phyloP scores from a whole-genome alignment of 2,888 invertebrate species.

The Diploptera punctata region DNA sequence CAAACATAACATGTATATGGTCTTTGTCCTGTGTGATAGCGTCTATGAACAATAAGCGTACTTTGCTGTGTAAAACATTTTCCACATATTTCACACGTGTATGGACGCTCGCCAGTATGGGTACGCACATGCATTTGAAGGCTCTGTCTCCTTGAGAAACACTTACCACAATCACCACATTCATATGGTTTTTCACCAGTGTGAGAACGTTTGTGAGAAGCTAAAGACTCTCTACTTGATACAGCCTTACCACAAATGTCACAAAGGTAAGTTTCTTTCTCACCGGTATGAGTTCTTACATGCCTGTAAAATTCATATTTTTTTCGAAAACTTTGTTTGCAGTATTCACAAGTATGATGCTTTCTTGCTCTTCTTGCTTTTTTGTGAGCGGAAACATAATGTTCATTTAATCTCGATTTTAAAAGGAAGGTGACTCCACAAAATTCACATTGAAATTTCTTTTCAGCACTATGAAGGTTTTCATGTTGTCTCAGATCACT shows the following conservation, averaged over 20 bases:
- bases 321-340: slow-evolving; percentile 27
- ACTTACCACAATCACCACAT: slow-evolving; percentile 45
- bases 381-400: not conserved
- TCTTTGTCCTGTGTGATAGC: slow-evolving; percentile 55
- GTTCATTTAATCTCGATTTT: not conserved
- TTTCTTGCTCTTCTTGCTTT: no score
- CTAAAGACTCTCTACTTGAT: slow-evolving; percentile 7
- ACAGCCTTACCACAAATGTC: slow-evolving; percentile 24
- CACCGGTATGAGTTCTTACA: not conserved
- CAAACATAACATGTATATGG: slow-evolving; percentile 32
- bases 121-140: slow-evolving; percentile 47
- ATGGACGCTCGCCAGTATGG: slow-evolving; percentile 60
- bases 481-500: not conserved
- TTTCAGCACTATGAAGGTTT: slow-evolving; percentile 1
- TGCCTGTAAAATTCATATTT: not conserved
- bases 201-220: slow-evolving; percentile 26
- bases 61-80: slow-evolving; percentile 61
- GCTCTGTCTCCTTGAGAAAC: slow-evolving; percentile 20
- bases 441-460: slow-evolving; percentile 9
- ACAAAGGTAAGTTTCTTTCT: slow-evolving; percentile 14
- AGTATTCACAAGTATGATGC: slow-evolving; percentile 30
- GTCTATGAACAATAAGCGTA: slow-evolving; percentile 59
- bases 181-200: slow-evolving; percentile 28
- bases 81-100: slow-evolving; percentile 58
- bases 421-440: slow-evolving; percentile 7